A percentile compares a stretch with the other conserved stretches of the same genome.
phyloP scores from a whole-genome alignment of 2,888 invertebrate species.

The Chrysodeixis includens region DNA sequence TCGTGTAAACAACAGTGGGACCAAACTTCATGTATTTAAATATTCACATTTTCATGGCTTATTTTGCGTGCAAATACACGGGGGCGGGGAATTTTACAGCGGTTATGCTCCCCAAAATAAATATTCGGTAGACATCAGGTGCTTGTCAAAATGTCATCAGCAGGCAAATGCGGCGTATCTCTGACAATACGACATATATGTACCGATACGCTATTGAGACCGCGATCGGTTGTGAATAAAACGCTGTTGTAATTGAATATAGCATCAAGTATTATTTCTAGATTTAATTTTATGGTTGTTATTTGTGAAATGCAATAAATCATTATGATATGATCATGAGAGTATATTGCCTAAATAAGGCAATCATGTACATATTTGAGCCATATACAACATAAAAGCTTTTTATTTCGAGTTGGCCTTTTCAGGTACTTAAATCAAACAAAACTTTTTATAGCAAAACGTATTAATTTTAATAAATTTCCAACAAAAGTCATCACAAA shows the following conservation, averaged over 20 bases:
- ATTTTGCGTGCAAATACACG: constrained; percentile 58
- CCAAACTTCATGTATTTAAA: constrained; percentile 47
- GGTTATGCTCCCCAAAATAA: constrained; percentile 58
- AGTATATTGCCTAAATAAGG: too few species aligned
- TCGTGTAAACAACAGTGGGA: constrained; percentile 50
- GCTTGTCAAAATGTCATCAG: constrained; percentile 60
- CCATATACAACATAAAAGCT: too few species aligned
- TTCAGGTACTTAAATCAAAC: too few species aligned
- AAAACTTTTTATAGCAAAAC: too few species aligned
- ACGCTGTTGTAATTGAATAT: constrained; percentile 33
- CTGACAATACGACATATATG: constrained; percentile 13
- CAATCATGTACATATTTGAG: too few species aligned
- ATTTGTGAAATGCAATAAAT: too few species aligned
- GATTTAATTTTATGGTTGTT: constrained; percentile 14
- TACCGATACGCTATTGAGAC: constrained; percentile 29
- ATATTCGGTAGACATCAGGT: constrained; percentile 51
- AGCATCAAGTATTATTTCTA: constrained; percentile 13
- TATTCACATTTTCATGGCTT: constrained; percentile 56
- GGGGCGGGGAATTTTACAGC: constrained; percentile 55
- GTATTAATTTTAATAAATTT: too few species aligned
- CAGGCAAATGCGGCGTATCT: constrained; percentile 41
- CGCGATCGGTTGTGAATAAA: constrained; percentile 28
- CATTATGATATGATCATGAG: too few species aligned
- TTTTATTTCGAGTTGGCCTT: too few species aligned
- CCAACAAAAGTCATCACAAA: too few species aligned